A percentile compares a stretch with the other conserved stretches of the same genome.
Evolutionary conservation across 1,140 invertebrate species (phyloP).

Genomic region (Nautilus pompilius): DNA sequence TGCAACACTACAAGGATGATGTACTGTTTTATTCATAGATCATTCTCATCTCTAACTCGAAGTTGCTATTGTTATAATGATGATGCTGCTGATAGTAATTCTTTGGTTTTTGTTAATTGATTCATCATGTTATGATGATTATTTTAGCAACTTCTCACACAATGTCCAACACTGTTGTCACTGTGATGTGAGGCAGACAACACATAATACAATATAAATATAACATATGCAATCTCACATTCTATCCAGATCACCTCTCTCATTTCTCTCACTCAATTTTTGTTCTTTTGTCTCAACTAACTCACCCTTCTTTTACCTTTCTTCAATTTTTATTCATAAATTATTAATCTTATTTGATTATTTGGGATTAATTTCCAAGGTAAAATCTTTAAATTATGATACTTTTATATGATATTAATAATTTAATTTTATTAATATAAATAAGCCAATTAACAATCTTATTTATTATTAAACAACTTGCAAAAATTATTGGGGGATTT

Average conservation of each 20-base stretch:
- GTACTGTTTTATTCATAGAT: not conserved
- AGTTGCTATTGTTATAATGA: not conserved
- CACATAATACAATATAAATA: not conserved
- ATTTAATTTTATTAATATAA: not conserved
- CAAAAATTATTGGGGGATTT: not conserved
- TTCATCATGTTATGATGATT: not conserved
- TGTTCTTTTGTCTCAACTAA: not conserved
- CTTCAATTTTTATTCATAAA: not conserved
- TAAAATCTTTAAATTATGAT: not conserved
- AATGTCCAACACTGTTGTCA: not conserved
- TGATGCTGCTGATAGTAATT: not conserved
- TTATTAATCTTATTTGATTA: not conserved
- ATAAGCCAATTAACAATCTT: not conserved
- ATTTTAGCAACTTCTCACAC: not conserved
- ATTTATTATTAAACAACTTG: not conserved
- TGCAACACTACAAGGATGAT: not conserved
- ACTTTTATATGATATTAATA: not conserved
- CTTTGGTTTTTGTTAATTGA: not conserved
- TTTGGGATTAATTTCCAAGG: not conserved
- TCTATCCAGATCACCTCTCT: not conserved
- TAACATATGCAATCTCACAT: not conserved
- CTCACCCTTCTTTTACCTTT: not conserved
- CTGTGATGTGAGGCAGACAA: not conserved
- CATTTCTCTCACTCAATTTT: not conserved
- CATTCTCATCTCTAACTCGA: not conserved